A percentile compares a stretch with the other conserved stretches of the same genome.
phyloP scores from a whole-genome alignment of 2,113 vertebrate genomes.

The Periophthalmodon schlosseri region DNA sequence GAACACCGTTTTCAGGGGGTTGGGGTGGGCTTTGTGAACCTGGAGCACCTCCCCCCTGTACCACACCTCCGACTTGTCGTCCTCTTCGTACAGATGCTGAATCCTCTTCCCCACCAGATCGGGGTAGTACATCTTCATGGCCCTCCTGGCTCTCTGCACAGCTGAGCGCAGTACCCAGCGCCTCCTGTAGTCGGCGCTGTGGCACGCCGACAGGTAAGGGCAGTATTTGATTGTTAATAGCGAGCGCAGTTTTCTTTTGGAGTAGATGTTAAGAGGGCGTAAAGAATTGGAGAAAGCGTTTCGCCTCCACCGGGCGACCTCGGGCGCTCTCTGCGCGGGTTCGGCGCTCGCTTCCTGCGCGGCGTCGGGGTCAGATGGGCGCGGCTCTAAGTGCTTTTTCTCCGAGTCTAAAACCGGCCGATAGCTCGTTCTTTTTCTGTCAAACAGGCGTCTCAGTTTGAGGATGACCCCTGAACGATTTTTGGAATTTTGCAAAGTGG shows the following conservation, averaged over 20 bases:
- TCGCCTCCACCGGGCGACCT: constrained; percentile 27
- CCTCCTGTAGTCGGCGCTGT: constrained; percentile 59
- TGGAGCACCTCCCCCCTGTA: constrained; percentile 77
- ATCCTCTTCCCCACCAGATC: constrained; percentile 83
- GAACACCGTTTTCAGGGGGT: constrained; percentile 78
- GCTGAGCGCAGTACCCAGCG: constrained; percentile 74
- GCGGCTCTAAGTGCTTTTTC: constrained; percentile 6
- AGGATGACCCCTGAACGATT: constrained; percentile 67
- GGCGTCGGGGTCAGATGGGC: background rate
- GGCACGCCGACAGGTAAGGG: constrained; percentile 64
- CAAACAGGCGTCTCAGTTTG: constrained; percentile 69
- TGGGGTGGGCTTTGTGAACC: constrained; percentile 66
- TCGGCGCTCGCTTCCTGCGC: constrained; percentile 3
- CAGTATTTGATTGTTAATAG: constrained; percentile 74
- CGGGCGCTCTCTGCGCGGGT: background rate
- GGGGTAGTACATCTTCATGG: constrained; percentile 67
- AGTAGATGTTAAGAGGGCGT: constrained; percentile 44
- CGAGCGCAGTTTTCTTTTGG: constrained; percentile 52
- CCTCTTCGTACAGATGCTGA: constrained; percentile 82
- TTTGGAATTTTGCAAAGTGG: constrained; percentile 14
- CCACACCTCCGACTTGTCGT: constrained; percentile 81
- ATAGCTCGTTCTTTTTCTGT: constrained; percentile 50
- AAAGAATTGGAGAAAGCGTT: constrained; percentile 28
- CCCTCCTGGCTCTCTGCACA: constrained; percentile 44
- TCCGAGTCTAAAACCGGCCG: constrained; percentile 43